Evolutionary conservation across 2,113 vertebrate species (phyloP).

Genomic region (Microcebus griseorufus): DNA sequence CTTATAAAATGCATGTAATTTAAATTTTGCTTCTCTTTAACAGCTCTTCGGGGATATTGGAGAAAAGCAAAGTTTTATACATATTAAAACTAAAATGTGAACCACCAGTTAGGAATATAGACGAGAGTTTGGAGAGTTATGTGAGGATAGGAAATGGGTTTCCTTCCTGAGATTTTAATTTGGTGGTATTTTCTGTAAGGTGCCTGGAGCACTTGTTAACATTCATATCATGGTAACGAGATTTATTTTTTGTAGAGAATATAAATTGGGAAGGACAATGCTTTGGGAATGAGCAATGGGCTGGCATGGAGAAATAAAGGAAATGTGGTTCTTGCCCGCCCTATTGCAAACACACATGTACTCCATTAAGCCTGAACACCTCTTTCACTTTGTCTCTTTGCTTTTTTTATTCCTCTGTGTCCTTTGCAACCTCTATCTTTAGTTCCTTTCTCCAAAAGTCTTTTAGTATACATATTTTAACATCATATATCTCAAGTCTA

Average conservation of each 20-base stretch:
- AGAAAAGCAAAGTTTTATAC: conserved; percentile 68
- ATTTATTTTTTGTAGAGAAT: conserved; percentile 64
- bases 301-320: not conserved
- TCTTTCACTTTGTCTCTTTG: not conserved
- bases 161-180: conserved; percentile 68
- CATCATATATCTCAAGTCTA: not conserved
- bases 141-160: conserved; percentile 52
- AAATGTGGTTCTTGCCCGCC: not conserved
- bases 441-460: not conserved
- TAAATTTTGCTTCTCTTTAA: conserved; percentile 52
- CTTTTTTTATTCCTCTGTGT: not conserved
- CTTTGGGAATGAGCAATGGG: conserved; percentile 32
- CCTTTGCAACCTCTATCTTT: not conserved
- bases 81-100: conserved; percentile 71
- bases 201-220: conserved; percentile 63
- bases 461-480: not conserved
- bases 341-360: not conserved
- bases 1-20: conserved; percentile 49
- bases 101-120: conserved; percentile 33
- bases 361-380: not conserved
- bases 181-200: conserved; percentile 56
- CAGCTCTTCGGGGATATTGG: conserved; percentile 59
- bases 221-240: conserved; percentile 66
- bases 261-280: conserved; percentile 33
- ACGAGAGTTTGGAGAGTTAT: conserved; percentile 31